Evolutionary conservation across 2,113 vertebrate genomes (phyloP).

Genomic region (Oxygymnocypris stewartii): DNA sequence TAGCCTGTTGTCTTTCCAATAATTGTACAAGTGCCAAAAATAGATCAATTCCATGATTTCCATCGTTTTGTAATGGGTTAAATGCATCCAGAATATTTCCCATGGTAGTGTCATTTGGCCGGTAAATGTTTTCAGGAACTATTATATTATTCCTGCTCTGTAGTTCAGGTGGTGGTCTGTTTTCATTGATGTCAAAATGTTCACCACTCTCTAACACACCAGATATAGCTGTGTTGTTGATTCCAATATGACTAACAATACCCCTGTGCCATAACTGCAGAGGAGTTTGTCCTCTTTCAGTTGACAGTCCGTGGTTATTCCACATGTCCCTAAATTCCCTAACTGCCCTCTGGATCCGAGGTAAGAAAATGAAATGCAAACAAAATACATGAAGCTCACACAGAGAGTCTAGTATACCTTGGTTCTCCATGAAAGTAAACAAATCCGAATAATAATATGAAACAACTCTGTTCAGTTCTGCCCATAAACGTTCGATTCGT

Average conservation of each 20-base stretch:
- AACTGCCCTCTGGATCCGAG: slow-evolving; percentile 31
- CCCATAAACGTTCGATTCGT: slow-evolving; percentile 43
- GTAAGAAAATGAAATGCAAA: slow-evolving; percentile 40
- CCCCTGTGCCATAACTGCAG: slow-evolving; percentile 43
- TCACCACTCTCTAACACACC: background rate
- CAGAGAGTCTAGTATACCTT: slow-evolving; percentile 25
- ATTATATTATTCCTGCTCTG: background rate
- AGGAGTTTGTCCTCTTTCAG: slow-evolving; percentile 27
- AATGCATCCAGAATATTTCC: background rate
- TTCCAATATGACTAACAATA: background rate
- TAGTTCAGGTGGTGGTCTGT: background rate
- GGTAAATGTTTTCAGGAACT: background rate
- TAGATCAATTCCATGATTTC: background rate
- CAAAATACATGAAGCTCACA: slow-evolving; percentile 49
- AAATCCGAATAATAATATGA: background rate
- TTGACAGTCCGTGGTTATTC: slow-evolving; percentile 45
- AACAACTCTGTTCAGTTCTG: slow-evolving; percentile 34
- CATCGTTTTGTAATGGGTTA: background rate
- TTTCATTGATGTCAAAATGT: background rate
- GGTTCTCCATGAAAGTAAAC: slow-evolving; percentile 42
- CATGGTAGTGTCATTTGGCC: background rate
- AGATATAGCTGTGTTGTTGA: background rate
- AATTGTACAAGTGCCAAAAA: background rate
- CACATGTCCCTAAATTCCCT: slow-evolving; percentile 44
- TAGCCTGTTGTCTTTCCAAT: background rate